phyloP scores from a whole-genome alignment of 2,797 vertebrate species.

The Caiman crocodilus region DNA sequence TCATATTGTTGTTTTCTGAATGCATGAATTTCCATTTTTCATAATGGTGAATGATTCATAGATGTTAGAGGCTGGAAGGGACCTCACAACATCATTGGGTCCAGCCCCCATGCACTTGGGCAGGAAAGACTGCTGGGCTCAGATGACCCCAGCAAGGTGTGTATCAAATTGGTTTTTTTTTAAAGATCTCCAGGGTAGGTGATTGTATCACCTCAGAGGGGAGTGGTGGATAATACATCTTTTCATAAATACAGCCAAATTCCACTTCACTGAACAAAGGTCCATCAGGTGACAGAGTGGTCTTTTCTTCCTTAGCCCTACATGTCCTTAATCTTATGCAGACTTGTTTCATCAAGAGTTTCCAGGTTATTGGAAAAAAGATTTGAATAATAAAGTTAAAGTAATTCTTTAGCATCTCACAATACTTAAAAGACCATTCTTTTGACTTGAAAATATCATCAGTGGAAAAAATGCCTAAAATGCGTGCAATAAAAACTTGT shows the following conservation, averaged over 20 bases:
- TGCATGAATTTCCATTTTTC: neutral
- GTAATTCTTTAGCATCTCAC: constrained; percentile 18
- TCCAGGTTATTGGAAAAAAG: constrained; percentile 1
- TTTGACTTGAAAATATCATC: constrained; percentile 30
- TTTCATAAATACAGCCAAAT: neutral
- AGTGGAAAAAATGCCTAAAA: neutral
- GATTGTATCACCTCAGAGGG: neutral
- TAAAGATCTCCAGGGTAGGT: no score
- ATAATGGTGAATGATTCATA: neutral
- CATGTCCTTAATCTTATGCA: neutral
- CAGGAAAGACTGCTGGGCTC: no score
- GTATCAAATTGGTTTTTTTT: no score
- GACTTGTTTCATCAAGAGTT: neutral
- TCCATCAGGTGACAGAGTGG: neutral
- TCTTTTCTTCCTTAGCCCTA: neutral
- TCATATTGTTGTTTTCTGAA: constrained; percentile 11
- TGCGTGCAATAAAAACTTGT: neutral
- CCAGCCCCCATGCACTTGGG: no score
- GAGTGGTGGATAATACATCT: neutral
- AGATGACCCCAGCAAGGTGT: no score
- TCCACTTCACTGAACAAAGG: neutral
- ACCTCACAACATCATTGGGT: no score
- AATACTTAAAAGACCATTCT: neutral
- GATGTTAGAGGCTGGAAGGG: no score
- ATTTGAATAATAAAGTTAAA: neutral